phyloP scores from a whole-genome alignment of 2,113 vertebrate species.

The Prunella himalayana region DNA sequence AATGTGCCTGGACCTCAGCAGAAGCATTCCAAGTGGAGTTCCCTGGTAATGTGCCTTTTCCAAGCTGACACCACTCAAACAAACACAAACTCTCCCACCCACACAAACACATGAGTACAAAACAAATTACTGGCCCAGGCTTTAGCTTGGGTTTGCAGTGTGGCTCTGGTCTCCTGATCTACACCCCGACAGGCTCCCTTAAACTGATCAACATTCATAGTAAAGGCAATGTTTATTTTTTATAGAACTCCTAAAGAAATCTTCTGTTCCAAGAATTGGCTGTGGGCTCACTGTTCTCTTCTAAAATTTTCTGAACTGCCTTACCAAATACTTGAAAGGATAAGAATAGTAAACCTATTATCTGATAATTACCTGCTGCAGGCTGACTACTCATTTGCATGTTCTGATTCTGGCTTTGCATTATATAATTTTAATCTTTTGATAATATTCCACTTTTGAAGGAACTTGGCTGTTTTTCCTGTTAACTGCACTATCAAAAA shows the following conservation, averaged over 20 bases:
- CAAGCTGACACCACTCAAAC: not conserved
- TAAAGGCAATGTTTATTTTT: not conserved
- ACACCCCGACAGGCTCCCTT: not conserved
- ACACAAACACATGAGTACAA: not conserved
- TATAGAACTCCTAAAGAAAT: not conserved
- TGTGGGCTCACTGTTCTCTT: not conserved
- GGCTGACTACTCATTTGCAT: constrained; percentile 40
- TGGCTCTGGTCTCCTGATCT: not conserved
- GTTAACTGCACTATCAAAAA: not conserved
- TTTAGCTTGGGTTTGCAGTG: not conserved
- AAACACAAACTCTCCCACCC: not conserved
- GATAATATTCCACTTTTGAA: not conserved
- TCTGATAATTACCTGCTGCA: constrained; percentile 51
- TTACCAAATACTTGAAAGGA: not conserved
- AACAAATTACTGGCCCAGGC: not conserved
- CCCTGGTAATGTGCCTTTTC: not conserved
- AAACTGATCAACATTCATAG: not conserved
- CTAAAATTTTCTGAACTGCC: not conserved
- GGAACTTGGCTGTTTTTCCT: not conserved
- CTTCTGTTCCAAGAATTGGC: not conserved
- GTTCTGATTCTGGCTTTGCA: constrained; percentile 17
- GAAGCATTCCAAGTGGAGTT: not conserved
- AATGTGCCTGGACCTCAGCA: not conserved
- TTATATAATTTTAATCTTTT: constrained; percentile 30
- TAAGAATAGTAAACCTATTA: constrained; percentile 56